phyloP scores from a whole-genome alignment of 1,140 invertebrate species.

The Drosophila elegans region DNA sequence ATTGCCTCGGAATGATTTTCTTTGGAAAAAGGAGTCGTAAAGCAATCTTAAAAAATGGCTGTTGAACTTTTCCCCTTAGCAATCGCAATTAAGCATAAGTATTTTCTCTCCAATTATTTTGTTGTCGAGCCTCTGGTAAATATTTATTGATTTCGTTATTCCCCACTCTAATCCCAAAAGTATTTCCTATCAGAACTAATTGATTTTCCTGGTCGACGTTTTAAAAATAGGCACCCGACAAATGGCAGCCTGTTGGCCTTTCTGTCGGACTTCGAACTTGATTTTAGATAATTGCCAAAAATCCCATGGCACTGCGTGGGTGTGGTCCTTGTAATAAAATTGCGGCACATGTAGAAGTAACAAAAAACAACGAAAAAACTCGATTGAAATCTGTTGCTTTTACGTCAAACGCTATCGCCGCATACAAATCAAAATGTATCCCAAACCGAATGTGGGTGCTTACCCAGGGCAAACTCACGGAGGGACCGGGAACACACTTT shows the following conservation, averaged over 20 bases:
- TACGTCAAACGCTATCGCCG: constrained; percentile 75
- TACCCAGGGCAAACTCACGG: constrained; percentile 27
- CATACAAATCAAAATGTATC: constrained; percentile 67
- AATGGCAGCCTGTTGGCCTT: constrained; percentile 12
- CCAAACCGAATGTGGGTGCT: constrained; percentile 27
- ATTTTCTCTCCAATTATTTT: not conserved
- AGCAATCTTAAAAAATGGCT: not conserved
- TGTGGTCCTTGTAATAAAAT: constrained; percentile 63
- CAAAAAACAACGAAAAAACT: constrained; percentile 26
- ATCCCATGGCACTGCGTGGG: constrained; percentile 33
- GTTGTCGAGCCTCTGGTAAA: not conserved
- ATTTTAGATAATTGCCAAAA: constrained; percentile 59
- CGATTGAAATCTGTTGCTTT: constrained; percentile 73
- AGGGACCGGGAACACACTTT: constrained; percentile 30
- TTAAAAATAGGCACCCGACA: constrained; percentile 30
- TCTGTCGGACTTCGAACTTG: constrained; percentile 21
- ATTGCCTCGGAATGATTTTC: constrained; percentile 25
- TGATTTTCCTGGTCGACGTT: constrained; percentile 9
- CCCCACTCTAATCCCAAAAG: constrained; percentile 1
- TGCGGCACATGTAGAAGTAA: constrained; percentile 55
- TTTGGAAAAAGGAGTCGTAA: too few species aligned
- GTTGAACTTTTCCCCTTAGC: not conserved
- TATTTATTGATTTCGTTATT: constrained; percentile 26
- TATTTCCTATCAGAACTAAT: not conserved
- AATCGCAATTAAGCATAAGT: too few species aligned